Evolutionary conservation across 2,113 vertebrate species (phyloP).

Genomic region (Brachypodius melanocephalos): DNA sequence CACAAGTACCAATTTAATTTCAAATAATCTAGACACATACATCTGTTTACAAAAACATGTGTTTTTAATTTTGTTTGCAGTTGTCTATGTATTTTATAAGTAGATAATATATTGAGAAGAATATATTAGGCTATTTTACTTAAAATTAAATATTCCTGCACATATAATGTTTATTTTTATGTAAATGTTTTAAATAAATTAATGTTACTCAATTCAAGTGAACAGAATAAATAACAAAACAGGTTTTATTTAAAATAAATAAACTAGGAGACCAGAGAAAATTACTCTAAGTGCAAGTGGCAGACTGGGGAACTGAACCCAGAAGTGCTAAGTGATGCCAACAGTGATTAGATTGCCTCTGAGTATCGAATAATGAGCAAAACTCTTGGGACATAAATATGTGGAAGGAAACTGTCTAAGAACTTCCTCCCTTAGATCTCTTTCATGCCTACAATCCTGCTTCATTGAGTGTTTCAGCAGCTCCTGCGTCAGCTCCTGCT

Average conservation of each 20-base stretch:
- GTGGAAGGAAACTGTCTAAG: neutral
- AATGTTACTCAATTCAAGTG: neutral
- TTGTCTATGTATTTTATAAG: neutral
- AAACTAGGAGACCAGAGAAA: neutral
- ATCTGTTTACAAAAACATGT: neutral
- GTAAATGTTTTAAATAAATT: neutral
- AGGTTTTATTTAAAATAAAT: neutral
- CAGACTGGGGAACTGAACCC: neutral
- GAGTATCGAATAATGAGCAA: conserved; percentile 14
- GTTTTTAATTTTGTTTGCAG: neutral
- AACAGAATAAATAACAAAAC: neutral
- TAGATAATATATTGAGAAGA: neutral
- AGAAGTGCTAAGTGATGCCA: neutral
- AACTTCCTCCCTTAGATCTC: neutral
- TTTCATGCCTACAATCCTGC: neutral
- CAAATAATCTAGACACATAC: neutral
- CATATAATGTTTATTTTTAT: neutral
- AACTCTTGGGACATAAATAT: neutral
- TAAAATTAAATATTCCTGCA: neutral
- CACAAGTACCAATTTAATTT: neutral
- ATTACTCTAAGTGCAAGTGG: neutral
- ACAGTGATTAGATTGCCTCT: neutral
- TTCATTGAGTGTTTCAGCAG: neutral
- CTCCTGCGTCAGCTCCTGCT: neutral
- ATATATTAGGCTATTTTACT: neutral